These are phyloP conservation scores for Alca torda DNA, from an alignment of 2,797 vertebrate species.

Conservation along the genomic window DNA sequence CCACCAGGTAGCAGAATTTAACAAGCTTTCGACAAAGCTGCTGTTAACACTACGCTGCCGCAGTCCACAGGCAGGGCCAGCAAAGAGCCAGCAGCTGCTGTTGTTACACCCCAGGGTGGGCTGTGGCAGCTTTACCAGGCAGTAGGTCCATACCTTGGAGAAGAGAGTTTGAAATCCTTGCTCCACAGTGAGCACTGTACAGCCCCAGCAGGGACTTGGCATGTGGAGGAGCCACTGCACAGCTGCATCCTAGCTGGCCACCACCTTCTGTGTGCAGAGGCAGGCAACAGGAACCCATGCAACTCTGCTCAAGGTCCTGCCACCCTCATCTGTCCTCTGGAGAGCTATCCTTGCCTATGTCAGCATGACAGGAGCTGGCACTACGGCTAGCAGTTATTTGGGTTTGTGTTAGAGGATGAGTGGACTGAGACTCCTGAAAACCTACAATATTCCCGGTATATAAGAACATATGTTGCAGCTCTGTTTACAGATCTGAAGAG, in stretches of 20 bases:
- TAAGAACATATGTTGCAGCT: neutral
- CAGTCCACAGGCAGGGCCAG: neutral
- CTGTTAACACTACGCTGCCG: neutral
- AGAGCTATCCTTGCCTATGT: neutral
- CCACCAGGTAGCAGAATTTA: neutral
- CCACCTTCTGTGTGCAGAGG: fast-evolving
- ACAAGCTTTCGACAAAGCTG: neutral
- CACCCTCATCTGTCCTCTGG: neutral
- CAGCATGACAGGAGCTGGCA: fast-evolving
- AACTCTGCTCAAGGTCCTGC: neutral
- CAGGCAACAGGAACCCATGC: neutral
- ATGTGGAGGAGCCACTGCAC: neutral
- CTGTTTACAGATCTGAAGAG: neutral
- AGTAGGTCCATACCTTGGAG: neutral
- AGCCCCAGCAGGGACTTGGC: neutral
- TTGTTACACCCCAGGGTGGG: neutral
- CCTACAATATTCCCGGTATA: neutral
- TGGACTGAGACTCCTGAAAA: neutral
- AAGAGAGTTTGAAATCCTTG: neutral
- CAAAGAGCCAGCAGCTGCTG: neutral
- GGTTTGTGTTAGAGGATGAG: neutral
- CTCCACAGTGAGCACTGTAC: fast-evolving
- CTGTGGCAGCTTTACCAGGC: neutral
- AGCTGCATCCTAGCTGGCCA: neutral
- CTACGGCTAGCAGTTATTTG: neutral